phyloP scores from a whole-genome alignment of 2,888 invertebrate species.

The Leptinotarsa rubiginosa region DNA sequence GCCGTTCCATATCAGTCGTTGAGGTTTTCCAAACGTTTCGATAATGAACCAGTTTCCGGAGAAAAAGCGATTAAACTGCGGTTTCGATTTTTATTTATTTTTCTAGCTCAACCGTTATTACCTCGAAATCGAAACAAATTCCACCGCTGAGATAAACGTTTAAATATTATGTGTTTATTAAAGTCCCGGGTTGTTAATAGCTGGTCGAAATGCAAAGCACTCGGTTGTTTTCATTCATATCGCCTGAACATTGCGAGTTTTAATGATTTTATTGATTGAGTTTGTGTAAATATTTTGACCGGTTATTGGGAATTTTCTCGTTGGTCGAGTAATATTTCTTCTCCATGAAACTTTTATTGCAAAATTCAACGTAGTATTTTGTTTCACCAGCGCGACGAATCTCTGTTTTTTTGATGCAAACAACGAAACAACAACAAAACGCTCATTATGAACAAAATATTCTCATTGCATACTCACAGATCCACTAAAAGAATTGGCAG shows the following conservation, averaged over 20 bases:
- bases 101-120: slow-evolving; percentile 2
- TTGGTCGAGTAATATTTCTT: no score
- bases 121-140: slow-evolving; percentile 2
- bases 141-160: slow-evolving; percentile 8
- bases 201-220: background rate
- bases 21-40: slow-evolving; percentile 9
- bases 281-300: background rate
- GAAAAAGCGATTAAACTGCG: background rate
- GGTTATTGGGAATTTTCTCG: background rate
- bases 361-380: no score
- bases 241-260: background rate
- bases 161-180: slow-evolving; percentile 17
- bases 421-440: background rate
- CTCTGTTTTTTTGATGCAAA: no score
- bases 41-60: slow-evolving; percentile 9
- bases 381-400: no score
- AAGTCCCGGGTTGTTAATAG: background rate
- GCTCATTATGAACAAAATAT: background rate
- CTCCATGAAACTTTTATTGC: no score
- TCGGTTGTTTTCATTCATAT: slow-evolving; percentile 7
- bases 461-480: background rate
- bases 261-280: background rate
- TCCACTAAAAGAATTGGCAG: no score
- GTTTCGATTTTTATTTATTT: slow-evolving; percentile 11
- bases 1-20: slow-evolving; percentile 9